Percentiles rank a stretch among this genome's conserved stretches.
phyloP scores from a whole-genome alignment of 2,113 vertebrate species.

The Petrocephalus microphthalmus region DNA sequence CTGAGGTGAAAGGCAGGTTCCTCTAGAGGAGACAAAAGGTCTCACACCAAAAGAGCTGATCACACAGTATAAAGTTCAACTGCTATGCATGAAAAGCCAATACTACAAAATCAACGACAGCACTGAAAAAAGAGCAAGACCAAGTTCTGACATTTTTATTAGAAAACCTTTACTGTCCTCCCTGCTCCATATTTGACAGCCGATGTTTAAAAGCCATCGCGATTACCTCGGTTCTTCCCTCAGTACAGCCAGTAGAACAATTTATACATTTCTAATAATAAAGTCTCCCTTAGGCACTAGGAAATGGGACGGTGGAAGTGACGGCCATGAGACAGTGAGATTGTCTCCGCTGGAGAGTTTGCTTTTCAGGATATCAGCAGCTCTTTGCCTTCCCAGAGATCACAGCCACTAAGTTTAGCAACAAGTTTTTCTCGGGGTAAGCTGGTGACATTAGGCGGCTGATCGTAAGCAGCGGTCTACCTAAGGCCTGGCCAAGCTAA shows the following conservation, averaged over 20 bases:
- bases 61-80: background rate
- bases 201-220: background rate
- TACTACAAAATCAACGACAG: background rate
- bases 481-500: background rate
- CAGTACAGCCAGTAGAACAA: conserved; percentile 4
- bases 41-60: background rate
- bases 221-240: background rate
- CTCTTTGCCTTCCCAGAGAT: background rate
- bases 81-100: background rate
- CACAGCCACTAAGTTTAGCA: background rate
- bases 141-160: background rate
- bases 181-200: background rate
- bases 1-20: background rate
- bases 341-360: background rate
- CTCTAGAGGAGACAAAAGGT: background rate
- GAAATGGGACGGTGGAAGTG: background rate
- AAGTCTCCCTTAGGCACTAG: conserved; percentile 5
- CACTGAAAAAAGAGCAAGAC: background rate
- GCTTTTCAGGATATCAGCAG: conserved; percentile 9
- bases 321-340: background rate
- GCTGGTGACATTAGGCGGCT: background rate
- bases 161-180: background rate
- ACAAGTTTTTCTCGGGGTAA: background rate
- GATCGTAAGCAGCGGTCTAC: too few species aligned
- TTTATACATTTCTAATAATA: conserved; percentile 12